phyloP scores from a whole-genome alignment of 2,797 vertebrate species.

The Tympanoctomys barrerae region DNA sequence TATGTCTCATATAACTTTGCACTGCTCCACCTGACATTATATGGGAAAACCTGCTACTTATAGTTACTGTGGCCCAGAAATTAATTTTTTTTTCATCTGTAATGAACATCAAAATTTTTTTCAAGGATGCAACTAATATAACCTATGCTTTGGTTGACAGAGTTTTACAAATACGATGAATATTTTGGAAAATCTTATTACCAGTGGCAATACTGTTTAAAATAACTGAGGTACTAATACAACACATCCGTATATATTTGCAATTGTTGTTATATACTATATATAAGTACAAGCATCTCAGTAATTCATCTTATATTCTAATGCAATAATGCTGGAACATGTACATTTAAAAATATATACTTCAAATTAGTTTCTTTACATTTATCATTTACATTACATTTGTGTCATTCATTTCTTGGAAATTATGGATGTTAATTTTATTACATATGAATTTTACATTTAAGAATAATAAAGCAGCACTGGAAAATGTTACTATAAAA shows the following conservation, averaged over 20 bases:
- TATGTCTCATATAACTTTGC: too few species aligned
- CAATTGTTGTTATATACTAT: neutral
- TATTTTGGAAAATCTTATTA: conserved; percentile 10
- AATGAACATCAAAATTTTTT: conserved; percentile 26
- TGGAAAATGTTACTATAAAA: conserved; percentile 8
- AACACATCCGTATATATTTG: neutral
- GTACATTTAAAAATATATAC: neutral
- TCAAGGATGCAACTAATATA: conserved; percentile 23
- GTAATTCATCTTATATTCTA: neutral
- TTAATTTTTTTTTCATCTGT: conserved; percentile 17
- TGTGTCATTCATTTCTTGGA: neutral
- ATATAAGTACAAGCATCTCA: neutral
- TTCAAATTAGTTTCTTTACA: neutral
- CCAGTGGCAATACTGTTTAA: neutral
- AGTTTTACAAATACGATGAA: conserved; percentile 32
- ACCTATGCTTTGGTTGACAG: neutral
- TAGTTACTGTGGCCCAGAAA: conserved; percentile 1
- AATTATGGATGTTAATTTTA: neutral
- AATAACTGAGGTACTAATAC: neutral
- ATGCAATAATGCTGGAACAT: neutral
- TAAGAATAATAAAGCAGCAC: conserved; percentile 12
- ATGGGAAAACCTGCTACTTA: neutral
- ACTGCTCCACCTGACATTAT: neutral
- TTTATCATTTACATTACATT: conserved; percentile 29
- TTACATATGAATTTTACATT: conserved; percentile 5